Base-by-base conservation (phyloP, 2,888 invertebrate species). In the Melanostoma mellinum region DNA sequence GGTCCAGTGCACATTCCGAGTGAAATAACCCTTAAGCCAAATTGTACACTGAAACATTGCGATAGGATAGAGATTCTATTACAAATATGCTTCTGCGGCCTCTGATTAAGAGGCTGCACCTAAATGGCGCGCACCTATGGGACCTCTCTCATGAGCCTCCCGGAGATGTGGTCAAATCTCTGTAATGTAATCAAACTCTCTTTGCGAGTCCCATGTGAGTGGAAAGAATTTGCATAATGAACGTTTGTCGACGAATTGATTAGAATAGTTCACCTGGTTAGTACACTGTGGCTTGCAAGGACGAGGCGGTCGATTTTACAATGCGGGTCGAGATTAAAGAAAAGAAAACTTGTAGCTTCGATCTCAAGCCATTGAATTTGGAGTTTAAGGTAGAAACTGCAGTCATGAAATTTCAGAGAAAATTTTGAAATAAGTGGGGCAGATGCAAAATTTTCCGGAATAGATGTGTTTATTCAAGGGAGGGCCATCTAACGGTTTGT, bases 241-340 rank as follows among this genome's bases (percentile, higher is more conserved):
- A 71, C 79, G 68, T 71, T 42, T 79, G 79, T 74, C 79, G 79
- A 71, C 67, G 84, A 84, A 79, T 84, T 84, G 84, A 84, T 84
- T 84, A 79, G 78, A 65, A 58, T 42, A 20, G 46, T 63, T 56
- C 63, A 68, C 50, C 40, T 60, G 50, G 48, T 8, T 36, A 6
- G 9, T 20, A 81, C 35, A 77, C 55, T 77, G n/a, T 81, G 80
- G 33, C 10, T 6, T 10, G 10, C 60, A 72, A 33, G 69, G 8
- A 44, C 20, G 20, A 20, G 20, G 20, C 20, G 1, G 20, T 20
- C 20, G 20, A 20, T 0, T 20, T 20, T 1, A 20, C 20, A 20
- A 20, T 20, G 20, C 20, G 20, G 20, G 20, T 0, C 20, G 20
- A 20, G 20, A 20, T 1, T 20, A 20, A 20, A 20, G 20, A 20